phyloP scores from a whole-genome alignment of 2,797 vertebrate species.

The Galagoides demidoff region DNA sequence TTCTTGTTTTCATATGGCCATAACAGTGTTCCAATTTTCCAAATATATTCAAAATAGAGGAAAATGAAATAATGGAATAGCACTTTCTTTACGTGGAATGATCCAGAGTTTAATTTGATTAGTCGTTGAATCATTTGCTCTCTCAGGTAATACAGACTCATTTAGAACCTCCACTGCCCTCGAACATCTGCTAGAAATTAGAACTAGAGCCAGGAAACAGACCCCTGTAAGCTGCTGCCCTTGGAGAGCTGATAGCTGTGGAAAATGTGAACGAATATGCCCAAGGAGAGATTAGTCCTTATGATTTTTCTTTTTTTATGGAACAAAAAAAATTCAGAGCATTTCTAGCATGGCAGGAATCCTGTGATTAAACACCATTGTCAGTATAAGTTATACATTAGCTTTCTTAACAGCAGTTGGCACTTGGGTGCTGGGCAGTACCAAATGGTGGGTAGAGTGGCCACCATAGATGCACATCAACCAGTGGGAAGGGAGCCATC shows the following conservation, averaged over 20 bases:
- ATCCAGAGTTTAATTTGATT: neutral
- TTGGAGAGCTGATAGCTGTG: neutral
- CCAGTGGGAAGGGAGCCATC: neutral
- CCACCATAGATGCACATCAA: no score
- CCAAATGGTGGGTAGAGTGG: neutral
- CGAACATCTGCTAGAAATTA: neutral
- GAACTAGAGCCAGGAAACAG: neutral
- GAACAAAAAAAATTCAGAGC: neutral
- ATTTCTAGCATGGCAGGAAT: neutral
- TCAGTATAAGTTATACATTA: neutral
- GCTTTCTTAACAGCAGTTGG: neutral
- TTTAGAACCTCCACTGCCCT: neutral
- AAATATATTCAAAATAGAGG: neutral
- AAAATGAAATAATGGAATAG: neutral
- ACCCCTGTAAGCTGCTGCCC: neutral
- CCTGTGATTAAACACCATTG: neutral
- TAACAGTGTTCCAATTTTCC: neutral
- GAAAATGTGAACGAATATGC: neutral
- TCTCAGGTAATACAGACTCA: neutral
- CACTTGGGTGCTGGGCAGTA: neutral
- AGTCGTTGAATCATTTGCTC: neutral
- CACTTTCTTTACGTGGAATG: neutral
- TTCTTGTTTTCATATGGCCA: neutral
- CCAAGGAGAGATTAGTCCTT: neutral
- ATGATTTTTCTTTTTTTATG: neutral